Base-by-base conservation (phyloP, 1,140 invertebrate species). In the Drosophila equinoxialis region DNA sequence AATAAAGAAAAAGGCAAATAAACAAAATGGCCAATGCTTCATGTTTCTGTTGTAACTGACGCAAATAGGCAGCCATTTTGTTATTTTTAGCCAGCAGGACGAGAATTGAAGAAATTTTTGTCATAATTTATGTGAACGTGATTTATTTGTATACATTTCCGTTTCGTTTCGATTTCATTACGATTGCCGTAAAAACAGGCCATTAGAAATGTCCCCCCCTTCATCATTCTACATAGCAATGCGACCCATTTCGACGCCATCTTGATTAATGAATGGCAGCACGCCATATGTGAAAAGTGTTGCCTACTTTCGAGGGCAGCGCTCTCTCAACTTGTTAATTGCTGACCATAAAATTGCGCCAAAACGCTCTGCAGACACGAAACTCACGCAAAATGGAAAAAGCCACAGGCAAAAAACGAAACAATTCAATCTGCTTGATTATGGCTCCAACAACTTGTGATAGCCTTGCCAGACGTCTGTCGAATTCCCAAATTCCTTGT, bases 61-160 rank as follows among this genome's bases (percentile, higher is more conserved):
- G 82, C 74, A 86, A 65, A 70, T 61, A 65, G 65, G 33, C 55
- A 14, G 57, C 37, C 73, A 70, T 78, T 71, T 75, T 70, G 61
- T 48, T 74, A 58, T 71, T 78, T 77, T 71, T 68, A 61, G 61
- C 11, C 20, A 51, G 35, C 42, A 64, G 59, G 37, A 63, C 48
- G 73, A 58, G 30, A n/a, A 14, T 59, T 23, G 5, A 30, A 35
- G 14, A 14, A 10, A 7, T 64, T 41, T 62, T 77, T 67, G 71
- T 71, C 59, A 75, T 84, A 80, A 80, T 76, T 72, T 81, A 81
- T 67, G 65, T 26, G 74, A 65, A 77, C 71, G 64, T 86, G 82
- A 87, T 86, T 87, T 83, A 86, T 86, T 73, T 74, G 48, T 30
- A 30, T 45, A 67, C 67, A 82, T 82, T 87, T 87, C 79, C 79